Percentiles rank a stretch among this genome's conserved stretches.
Evolutionary conservation across 2,888 invertebrate genomes (phyloP).

Genomic region (Caenorhabditis sp.): DNA sequence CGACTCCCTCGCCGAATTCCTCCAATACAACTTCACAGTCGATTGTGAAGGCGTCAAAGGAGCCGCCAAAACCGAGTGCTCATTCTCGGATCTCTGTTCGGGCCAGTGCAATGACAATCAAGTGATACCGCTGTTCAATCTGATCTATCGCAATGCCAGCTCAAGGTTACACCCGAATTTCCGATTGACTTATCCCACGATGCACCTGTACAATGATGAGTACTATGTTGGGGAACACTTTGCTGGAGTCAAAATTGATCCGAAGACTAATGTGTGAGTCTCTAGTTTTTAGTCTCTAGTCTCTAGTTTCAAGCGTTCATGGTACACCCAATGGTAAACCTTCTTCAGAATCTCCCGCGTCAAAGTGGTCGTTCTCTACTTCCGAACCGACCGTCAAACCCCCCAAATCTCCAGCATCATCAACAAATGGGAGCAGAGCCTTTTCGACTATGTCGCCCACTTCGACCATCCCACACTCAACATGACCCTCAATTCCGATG

Average conservation of each 20-base stretch:
- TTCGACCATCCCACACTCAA: slow-evolving; percentile 72
- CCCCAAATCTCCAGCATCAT: slow-evolving; percentile 57
- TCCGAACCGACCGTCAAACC: slow-evolving; percentile 75
- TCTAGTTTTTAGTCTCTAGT: no score
- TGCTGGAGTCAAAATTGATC: slow-evolving; percentile 74
- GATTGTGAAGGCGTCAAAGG: slow-evolving; percentile 63
- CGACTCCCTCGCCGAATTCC: slow-evolving; percentile 68
- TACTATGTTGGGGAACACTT: slow-evolving; percentile 80
- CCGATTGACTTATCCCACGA: slow-evolving; percentile 77
- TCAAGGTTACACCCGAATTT: slow-evolving; percentile 77
- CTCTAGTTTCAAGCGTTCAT: no score
- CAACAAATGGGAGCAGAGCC: slow-evolving; percentile 70
- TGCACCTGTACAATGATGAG: slow-evolving; percentile 79
- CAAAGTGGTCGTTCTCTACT: slow-evolving; percentile 76
- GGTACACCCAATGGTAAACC: no score
- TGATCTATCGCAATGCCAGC: slow-evolving; percentile 75
- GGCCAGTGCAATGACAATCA: slow-evolving; percentile 77
- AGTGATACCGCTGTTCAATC: slow-evolving; percentile 76
- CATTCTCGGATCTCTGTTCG: slow-evolving; percentile 72
- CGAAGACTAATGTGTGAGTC: slow-evolving; percentile 69
- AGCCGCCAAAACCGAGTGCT: slow-evolving; percentile 62
- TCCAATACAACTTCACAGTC: slow-evolving; percentile 76
- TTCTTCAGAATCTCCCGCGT: slow-evolving; percentile 68
- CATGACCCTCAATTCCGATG: slow-evolving; percentile 73
- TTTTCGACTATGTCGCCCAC: slow-evolving; percentile 69